Evolutionary conservation across 2,888 invertebrate genomes (phyloP).

Genomic region (Scelioninae gen. 1): DNA sequence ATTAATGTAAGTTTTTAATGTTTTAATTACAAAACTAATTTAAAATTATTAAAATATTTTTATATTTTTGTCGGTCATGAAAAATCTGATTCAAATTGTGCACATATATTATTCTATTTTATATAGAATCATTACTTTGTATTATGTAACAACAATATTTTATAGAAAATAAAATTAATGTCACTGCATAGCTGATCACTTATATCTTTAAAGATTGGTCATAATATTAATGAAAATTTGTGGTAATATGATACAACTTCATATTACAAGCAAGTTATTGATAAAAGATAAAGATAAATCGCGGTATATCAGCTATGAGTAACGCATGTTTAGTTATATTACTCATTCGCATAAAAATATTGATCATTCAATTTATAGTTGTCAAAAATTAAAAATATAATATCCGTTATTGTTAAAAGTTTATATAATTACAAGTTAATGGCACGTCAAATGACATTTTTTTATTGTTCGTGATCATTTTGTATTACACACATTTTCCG

Average conservation of each 20-base stretch:
- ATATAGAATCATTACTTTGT: too few relatives aligned
- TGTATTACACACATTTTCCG: not conserved
- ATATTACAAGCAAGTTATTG: slow-evolving; percentile 12
- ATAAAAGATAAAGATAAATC: slow-evolving; percentile 20
- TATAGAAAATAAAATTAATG: not conserved
- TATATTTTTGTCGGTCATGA: too few relatives aligned
- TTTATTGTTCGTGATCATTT: too few relatives aligned
- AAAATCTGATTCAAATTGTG: too few relatives aligned
- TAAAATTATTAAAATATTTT: too few relatives aligned
- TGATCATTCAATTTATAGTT: not conserved
- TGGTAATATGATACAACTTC: slow-evolving; percentile 8
- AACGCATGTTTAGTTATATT: slow-evolving; percentile 3
- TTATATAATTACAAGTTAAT: too few relatives aligned
- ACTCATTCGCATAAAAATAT: not conserved
- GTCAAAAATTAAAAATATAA: not conserved
- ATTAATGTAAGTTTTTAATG: too few relatives aligned
- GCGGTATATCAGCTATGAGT: slow-evolving; percentile 8
- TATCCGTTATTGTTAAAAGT: too few relatives aligned
- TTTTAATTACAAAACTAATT: too few relatives aligned
- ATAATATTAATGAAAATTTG: not conserved
- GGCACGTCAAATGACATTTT: too few relatives aligned
- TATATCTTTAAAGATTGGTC: not conserved
- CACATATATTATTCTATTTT: too few relatives aligned
- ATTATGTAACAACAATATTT: not conserved
- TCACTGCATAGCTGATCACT: not conserved